These are phyloP conservation scores for Microcaecilia unicolor DNA, from an alignment of 2,797 vertebrate genomes.

Conservation along the genomic window DNA sequence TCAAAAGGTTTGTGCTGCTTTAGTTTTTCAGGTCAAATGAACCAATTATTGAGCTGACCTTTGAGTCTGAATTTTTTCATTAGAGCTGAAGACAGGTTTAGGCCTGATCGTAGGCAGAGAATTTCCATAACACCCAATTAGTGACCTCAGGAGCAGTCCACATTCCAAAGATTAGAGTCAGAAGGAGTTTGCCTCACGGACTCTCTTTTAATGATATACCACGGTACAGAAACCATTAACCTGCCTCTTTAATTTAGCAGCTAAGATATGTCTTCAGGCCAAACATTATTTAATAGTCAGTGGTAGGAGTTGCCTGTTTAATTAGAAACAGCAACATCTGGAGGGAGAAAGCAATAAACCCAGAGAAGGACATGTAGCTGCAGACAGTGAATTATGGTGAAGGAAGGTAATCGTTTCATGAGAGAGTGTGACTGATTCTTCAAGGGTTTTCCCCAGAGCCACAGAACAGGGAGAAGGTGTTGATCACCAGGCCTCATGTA, in stretches of 20 bases:
- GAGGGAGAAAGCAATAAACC: not conserved
- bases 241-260: slow-evolving; percentile 61
- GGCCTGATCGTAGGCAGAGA: slow-evolving; percentile 65
- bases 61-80: slow-evolving; percentile 66
- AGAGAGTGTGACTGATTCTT: too few relatives aligned
- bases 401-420: too few relatives aligned
- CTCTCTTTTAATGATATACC: slow-evolving; percentile 64
- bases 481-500: too few relatives aligned
- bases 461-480: too few relatives aligned
- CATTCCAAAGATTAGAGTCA: slow-evolving; percentile 65
- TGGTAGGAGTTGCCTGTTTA: slow-evolving; percentile 47
- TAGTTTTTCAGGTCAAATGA: slow-evolving; percentile 44
- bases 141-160: slow-evolving; percentile 35
- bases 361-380: not conserved
- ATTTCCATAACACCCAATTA: slow-evolving; percentile 29
- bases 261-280: slow-evolving; percentile 52
- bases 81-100: slow-evolving; percentile 67
- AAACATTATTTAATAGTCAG: slow-evolving; percentile 57
- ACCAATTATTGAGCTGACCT: slow-evolving; percentile 65
- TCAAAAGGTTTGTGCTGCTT: slow-evolving; percentile 11
- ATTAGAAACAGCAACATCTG: slow-evolving; percentile 63
- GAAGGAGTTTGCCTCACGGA: slow-evolving; percentile 62
- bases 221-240: slow-evolving; percentile 57
- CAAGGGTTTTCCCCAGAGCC: too few relatives aligned
- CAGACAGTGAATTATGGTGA: too few relatives aligned